Conservation (phyloP, 2,888 invertebrate species). For the Drosophila subquinaria region DNA sequence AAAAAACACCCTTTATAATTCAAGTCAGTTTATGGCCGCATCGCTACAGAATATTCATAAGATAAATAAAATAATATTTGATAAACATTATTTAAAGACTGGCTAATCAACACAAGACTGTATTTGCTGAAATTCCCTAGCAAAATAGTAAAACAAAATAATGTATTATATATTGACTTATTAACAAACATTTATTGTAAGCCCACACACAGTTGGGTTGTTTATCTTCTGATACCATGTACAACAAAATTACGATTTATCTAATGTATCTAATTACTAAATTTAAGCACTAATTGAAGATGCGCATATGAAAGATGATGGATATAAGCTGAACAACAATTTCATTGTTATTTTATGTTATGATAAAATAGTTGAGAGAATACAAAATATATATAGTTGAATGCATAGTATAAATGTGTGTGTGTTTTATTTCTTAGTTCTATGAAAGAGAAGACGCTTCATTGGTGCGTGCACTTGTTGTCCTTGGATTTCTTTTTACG, state of each 20-base stretch:
- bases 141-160: conserved; percentile 12
- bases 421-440: conserved; percentile 6
- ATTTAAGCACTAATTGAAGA: conserved; percentile 50
- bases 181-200: conserved; percentile 59
- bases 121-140: not conserved
- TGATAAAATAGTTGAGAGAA: conserved; percentile 26
- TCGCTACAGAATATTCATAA: not conserved
- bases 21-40: not conserved
- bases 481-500: conserved; percentile 87
- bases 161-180: conserved; percentile 18
- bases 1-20: no score
- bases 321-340: conserved; percentile 58
- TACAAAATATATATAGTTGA: conserved; percentile 23
- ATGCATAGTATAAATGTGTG: conserved; percentile 11
- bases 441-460: conserved; percentile 51
- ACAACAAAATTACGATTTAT: conserved; percentile 44
- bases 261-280: conserved; percentile 44
- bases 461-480: conserved; percentile 89
- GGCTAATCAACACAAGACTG: no score
- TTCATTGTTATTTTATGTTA: conserved; percentile 62
- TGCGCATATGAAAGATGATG: conserved; percentile 13
- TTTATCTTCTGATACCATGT: conserved; percentile 33
- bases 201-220: conserved; percentile 32
- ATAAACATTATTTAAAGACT: no score
- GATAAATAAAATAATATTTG: no score